Evolutionary conservation across 2,113 vertebrate genomes (phyloP).

Genomic region (human (Homo sapiens)): DNA sequence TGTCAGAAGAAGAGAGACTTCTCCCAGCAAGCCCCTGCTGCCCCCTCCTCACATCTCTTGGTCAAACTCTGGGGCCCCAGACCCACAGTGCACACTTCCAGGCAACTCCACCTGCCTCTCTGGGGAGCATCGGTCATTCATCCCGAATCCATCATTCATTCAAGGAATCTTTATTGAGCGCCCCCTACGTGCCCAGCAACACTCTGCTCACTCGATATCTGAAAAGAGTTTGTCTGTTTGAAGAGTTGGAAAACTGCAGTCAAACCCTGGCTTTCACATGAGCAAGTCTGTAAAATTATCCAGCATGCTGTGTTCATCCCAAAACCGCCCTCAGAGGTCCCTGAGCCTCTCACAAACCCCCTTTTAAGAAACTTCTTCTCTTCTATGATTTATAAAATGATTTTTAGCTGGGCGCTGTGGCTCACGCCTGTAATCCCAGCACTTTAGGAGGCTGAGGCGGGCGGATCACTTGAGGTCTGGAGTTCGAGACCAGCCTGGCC

Average conservation of each 20-base stretch:
- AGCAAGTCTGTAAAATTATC: not conserved
- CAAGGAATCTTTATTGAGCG: no score
- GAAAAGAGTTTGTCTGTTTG: not conserved
- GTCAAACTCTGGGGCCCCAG: conserved; percentile 43
- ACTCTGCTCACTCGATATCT: not conserved
- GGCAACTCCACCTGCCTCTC: conserved; percentile 20
- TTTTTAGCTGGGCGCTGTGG: no score
- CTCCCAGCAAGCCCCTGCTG: conserved; percentile 62
- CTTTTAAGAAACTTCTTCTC: not conserved
- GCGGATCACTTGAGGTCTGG: not conserved
- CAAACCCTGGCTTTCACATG: not conserved
- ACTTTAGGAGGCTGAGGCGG: not conserved
- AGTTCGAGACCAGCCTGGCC: not conserved
- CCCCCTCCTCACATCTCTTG: conserved; percentile 65
- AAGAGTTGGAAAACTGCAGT: not conserved
- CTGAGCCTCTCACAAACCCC: not conserved
- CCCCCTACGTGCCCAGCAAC: not conserved
- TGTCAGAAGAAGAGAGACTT: conserved; percentile 77
- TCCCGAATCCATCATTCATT: not conserved
- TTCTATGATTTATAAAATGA: not conserved
- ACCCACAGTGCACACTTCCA: conserved; percentile 54
- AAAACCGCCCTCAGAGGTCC: not conserved
- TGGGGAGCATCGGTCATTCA: rapidly evolving
- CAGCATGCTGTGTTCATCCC: not conserved
- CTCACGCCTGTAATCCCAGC: not conserved